Percentiles rank a stretch among this genome's conserved stretches.
Evolutionary conservation across 2,113 vertebrate species (phyloP).

Genomic region (Acanthisitta chloris): DNA sequence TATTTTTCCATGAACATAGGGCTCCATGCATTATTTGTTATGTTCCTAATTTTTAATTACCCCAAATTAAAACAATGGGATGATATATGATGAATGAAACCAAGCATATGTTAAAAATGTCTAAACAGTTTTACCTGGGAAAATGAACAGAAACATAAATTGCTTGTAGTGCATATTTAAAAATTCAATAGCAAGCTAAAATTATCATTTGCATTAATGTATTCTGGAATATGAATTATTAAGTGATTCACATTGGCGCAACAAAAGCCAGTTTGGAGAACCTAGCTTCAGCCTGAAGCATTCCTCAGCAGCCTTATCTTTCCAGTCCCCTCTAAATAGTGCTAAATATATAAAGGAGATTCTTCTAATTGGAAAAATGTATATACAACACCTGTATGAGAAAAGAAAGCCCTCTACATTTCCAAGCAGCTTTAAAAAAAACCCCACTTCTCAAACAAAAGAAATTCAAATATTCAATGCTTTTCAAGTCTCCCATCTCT

Average conservation of each 20-base stretch:
- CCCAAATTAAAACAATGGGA: slow-evolving; percentile 32
- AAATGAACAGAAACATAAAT: slow-evolving; percentile 71
- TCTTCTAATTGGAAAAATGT: slow-evolving; percentile 55
- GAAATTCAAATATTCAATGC: slow-evolving; percentile 21
- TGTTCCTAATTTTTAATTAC: slow-evolving; percentile 66
- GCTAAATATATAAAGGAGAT: slow-evolving; percentile 47
- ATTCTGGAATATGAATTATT: slow-evolving; percentile 75
- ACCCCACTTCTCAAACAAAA: slow-evolving; percentile 31
- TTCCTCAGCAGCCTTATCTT: slow-evolving; percentile 50
- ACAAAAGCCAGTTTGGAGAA: slow-evolving; percentile 66
- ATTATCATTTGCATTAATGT: slow-evolving; percentile 71
- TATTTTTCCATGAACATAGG: slow-evolving; percentile 10
- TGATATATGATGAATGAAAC: slow-evolving; percentile 43
- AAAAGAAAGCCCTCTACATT: not conserved
- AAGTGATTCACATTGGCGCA: slow-evolving; percentile 58
- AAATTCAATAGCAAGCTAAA: slow-evolving; percentile 68
- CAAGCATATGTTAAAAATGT: slow-evolving; percentile 32
- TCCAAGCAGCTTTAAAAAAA: not conserved
- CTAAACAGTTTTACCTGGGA: slow-evolving; percentile 65
- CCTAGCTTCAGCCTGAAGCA: slow-evolving; percentile 52
- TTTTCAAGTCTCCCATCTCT: not conserved
- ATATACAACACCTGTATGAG: slow-evolving; percentile 21
- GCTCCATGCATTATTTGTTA: slow-evolving; percentile 60
- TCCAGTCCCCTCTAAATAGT: slow-evolving; percentile 36
- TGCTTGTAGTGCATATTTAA: slow-evolving; percentile 65